Conservation (phyloP, 2,888 invertebrate species). For the Caenorhabditis auriculariae region DNA sequence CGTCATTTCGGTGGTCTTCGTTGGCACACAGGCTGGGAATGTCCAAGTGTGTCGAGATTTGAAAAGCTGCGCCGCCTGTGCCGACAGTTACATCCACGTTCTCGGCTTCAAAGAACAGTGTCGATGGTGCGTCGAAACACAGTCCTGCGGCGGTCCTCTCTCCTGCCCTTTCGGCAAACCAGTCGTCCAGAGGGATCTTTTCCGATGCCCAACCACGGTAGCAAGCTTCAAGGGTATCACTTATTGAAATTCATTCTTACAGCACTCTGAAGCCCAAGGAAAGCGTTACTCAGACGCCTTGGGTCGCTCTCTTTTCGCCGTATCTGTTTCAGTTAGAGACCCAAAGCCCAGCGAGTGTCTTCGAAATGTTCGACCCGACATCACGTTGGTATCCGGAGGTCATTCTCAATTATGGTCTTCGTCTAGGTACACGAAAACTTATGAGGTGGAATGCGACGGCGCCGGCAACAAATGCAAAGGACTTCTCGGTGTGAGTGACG, state of each 20-base stretch:
- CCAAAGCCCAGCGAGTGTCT: constrained; percentile 53
- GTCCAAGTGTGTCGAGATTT: constrained; percentile 57
- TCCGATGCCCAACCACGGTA: constrained; percentile 58
- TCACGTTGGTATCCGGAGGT: constrained; percentile 32
- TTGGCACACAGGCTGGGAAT: constrained; percentile 37
- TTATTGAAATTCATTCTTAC: neutral
- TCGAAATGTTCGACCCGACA: constrained; percentile 56
- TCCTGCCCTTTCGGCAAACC: constrained; percentile 57
- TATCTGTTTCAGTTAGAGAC: constrained; percentile 51
- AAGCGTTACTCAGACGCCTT: constrained; percentile 60
- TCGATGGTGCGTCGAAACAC: constrained; percentile 55
- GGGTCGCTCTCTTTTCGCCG: constrained; percentile 58
- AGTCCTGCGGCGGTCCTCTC: constrained; percentile 57
- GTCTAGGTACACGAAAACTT: constrained; percentile 40
- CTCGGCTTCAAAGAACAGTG: constrained; percentile 61
- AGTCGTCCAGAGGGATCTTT: constrained; percentile 57
- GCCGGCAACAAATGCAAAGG: constrained; percentile 52
- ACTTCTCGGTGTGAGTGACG: constrained; percentile 56
- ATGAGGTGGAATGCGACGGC: constrained; percentile 58
- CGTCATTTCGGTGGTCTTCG: too few species aligned
- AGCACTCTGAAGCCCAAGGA: constrained; percentile 45
- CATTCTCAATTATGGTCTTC: neutral
- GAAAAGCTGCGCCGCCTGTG: constrained; percentile 50
- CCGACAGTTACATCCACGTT: constrained; percentile 59
- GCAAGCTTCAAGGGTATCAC: constrained; percentile 6